These are phyloP conservation scores for Sarcophilus harrisii DNA, from an alignment of 2,797 vertebrate genomes.

Conservation along the genomic window DNA sequence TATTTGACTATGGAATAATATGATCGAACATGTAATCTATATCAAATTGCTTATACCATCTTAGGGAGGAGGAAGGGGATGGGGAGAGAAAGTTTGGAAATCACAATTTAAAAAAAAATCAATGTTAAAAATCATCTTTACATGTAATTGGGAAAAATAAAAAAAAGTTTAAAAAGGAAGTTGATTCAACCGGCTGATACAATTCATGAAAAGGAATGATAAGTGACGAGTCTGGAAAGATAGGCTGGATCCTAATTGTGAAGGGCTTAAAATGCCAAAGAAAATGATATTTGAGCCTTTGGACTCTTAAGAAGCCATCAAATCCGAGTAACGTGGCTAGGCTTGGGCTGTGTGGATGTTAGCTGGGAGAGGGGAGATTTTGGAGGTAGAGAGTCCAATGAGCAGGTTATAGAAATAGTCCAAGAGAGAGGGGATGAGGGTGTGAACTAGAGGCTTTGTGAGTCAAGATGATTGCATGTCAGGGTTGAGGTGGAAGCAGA, in stretches of 20 bases:
- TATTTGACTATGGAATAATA: neutral
- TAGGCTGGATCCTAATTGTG: neutral
- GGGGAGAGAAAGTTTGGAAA: too few species aligned
- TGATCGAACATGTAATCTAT: neutral
- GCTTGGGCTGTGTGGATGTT: neutral
- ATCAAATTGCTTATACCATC: neutral
- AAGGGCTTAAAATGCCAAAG: neutral
- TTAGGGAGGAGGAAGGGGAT: too few species aligned
- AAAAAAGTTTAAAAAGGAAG: neutral
- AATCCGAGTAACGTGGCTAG: neutral
- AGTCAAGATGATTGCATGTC: neutral
- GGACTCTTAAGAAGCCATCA: neutral
- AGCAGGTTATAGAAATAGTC: neutral
- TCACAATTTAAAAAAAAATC: neutral
- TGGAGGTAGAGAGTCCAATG: neutral
- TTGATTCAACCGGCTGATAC: neutral
- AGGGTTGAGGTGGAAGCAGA: neutral
- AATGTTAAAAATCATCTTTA: neutral
- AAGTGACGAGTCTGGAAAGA: neutral
- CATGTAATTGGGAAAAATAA: neutral
- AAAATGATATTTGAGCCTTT: neutral
- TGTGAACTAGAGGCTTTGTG: neutral
- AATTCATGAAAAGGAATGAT: neutral
- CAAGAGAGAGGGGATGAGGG: neutral
- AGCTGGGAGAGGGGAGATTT: neutral